Evolutionary conservation across 2,888 invertebrate genomes (phyloP), one percentile per base, ranked within the genome.

Genomic region (Drosophila kokeensis): DNA sequence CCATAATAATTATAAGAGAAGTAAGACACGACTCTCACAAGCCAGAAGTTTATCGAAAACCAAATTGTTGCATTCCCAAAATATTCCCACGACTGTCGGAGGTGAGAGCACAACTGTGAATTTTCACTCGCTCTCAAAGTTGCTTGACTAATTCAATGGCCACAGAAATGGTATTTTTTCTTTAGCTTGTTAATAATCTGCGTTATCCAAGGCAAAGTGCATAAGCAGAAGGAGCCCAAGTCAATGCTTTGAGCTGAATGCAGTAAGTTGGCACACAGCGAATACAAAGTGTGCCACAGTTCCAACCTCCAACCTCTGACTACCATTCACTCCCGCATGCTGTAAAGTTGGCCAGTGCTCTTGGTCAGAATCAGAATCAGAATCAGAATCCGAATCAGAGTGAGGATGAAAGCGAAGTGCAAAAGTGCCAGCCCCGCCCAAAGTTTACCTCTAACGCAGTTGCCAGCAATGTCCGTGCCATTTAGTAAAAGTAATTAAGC

Each of bases 401-500:
- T 34, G 34, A 53, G 18, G 10, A 34, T 36, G 54, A 21, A 38
- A 11, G 60, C 38, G 21, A 60, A 52, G 29, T 36, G 57, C 38
- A 21, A 18, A 27, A 38, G 48, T 50, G 49, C 18, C 49, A 13
- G 15, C 11, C 13, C 58, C 54, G 32, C 57, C 66, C 58, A 60
- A 57, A 78, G 62, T 79, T 79, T 80, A 82, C 82, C 82, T 69
- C 82, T 57, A 76, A 72, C 66, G 62, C 79, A 71, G 68, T 68
- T 55, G 55, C 63, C 66, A 62, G 70, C 68, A 69, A 81, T 58
- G 83, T 77, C 71, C 69, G 57, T 77, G 81, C 74, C 85, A 89
- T 85, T 85, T 87, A 86, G 90, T 72, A 89, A 85, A 85, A 89
- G 85, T 85, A 85, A 85, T 85, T 85, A 85, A 89, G 85, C 90